Evolutionary conservation across 2,888 invertebrate genomes (phyloP).

Genomic region (Cartodere bifasciata): DNA sequence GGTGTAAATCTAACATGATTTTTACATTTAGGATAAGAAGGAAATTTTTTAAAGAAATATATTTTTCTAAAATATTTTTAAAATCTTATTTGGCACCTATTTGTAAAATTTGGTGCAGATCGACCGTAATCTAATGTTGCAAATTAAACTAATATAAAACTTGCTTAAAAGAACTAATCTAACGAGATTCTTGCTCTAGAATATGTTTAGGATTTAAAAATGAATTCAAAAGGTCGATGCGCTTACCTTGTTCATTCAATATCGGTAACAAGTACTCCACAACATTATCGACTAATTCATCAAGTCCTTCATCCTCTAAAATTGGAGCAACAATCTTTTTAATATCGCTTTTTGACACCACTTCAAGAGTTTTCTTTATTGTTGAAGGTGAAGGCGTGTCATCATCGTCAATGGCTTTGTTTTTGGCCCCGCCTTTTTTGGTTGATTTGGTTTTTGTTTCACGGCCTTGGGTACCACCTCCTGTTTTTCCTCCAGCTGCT

Average conservation of each 20-base stretch:
- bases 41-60: too few relatives aligned
- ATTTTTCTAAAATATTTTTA: too few relatives aligned
- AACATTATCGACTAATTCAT: conserved; percentile 56
- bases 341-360: conserved; percentile 56
- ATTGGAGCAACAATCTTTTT: conserved; percentile 45
- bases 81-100: too few relatives aligned
- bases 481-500: conserved; percentile 75
- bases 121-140: too few relatives aligned
- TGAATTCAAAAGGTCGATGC: too few relatives aligned
- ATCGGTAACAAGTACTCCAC: conserved; percentile 57
- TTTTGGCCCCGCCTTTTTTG: conserved; percentile 63
- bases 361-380: conserved; percentile 43
- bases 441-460: conserved; percentile 92
- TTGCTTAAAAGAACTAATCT: too few relatives aligned
- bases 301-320: conserved; percentile 60
- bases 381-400: conserved; percentile 4
- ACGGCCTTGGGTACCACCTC: conserved; percentile 85
- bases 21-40: too few relatives aligned
- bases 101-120: too few relatives aligned
- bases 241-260: conserved; percentile 52
- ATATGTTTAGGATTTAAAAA: too few relatives aligned
- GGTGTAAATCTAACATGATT: too few relatives aligned
- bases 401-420: conserved; percentile 51
- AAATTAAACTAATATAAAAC: too few relatives aligned
- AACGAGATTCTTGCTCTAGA: too few relatives aligned